Evolutionary conservation across 2,113 vertebrate species (phyloP), one percentile per base, ranked within the genome.

Genomic region (Aptenodytes patagonicus): DNA sequence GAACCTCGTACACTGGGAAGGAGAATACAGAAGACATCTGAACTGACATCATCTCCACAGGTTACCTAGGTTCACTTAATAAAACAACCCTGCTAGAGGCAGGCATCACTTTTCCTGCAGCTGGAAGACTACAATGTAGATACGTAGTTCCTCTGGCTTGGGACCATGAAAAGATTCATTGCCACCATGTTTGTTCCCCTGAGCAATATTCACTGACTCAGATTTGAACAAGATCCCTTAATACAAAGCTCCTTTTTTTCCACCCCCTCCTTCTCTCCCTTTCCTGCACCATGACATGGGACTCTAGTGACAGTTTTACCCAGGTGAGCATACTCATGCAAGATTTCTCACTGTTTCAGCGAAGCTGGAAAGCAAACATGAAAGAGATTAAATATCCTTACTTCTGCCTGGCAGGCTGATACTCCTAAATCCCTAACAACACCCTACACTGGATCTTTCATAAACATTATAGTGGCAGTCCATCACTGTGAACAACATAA

Each of bases 191-290:
- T 65, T 71, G 28, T 24, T 46, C 20, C 40, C 31, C 24, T 34
- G 7, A 42, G 58, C 32, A 62, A 26, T 10, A 57, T 54, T 76
- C 75, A 75, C 20, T 6, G 12, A 55, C 44, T 51, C 49, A 54
- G 26, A 34, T 34, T 11, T 31, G 38, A 58, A 14, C 34, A 83
- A 79, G 10, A 64, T 32, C 12, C 19, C 9, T 57, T 54, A 79
- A 70, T 9, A 49, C 24, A 65, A 65, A 65, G 14, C 19, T 49
- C 16, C 22, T 34, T 54, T 29, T 20, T 7, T 5, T 4, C 8
- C 3, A 8, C 13, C 5, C 5, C 3, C 7, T 12, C 8, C 12
- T 16, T n/a, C 12, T 34, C n/a, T 60, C 13, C 10, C 9, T 61
- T 49, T 70, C 25, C 44, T 66, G 10, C 36, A 66, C 13, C 36